Evolutionary conservation across 2,888 invertebrate genomes (phyloP), one percentile per base, ranked within the genome.

Genomic region (Uloborus plumipes): DNA sequence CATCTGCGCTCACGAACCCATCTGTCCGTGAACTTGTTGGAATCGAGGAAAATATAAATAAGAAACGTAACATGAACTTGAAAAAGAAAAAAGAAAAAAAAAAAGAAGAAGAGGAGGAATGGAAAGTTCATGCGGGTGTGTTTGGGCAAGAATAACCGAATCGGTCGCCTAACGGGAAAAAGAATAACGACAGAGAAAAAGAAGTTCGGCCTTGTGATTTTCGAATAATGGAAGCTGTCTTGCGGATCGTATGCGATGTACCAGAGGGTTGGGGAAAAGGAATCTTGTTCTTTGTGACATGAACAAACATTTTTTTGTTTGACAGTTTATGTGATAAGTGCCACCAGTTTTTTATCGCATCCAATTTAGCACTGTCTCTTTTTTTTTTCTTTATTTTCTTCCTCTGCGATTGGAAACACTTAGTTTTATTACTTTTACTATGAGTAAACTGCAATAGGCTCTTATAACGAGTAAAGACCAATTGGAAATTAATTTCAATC

Each of bases 81-180:
- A 59, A 53, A 18, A 67, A 26, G 58, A 31, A 67, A 50, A n/a
- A 59, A 53, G 15, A 67, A 26, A 59, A 31, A 67, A 50, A n/a
- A n/a, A n/a, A n/a, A n/a, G n/a, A 59, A 31, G 13, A 61, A 61
- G 6, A 47, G 7, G 51, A 75, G 26, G 50, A 55, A 55, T 26
- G 49, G 75, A 67, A 67, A 75, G 67, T 75, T 75, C 75, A 67
- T 66, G 67, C 50, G 66, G 64, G 74, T 39, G 65, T 74, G 74
- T 55, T 39, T 39, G 39, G 39, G 39, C 39, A 39, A 39, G 39
- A 39, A 39, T 39, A 39, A 39, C 39, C 39, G 39, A 39, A 39
- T 39, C 50, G 75, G 59, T 50, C 67, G 61, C 51, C 61, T 75
- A 67, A 75, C 75, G 75, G 74, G 53, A 55, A 74, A 55, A 22